Evolutionary conservation across 2,888 invertebrate genomes (phyloP).

Genomic region (Pardosa pseudoannulata): DNA sequence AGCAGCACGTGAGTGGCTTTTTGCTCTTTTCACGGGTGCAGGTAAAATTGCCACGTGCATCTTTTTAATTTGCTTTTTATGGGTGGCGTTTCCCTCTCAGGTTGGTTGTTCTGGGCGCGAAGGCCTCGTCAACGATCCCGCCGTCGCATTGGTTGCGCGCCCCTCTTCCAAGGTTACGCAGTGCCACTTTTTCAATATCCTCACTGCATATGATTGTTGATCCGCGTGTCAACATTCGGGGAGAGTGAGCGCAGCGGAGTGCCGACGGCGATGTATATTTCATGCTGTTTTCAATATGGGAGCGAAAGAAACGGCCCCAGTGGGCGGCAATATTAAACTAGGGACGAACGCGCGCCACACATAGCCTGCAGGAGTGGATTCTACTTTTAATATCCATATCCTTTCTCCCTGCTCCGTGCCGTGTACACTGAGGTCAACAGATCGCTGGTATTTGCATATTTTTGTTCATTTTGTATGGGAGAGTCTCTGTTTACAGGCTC

Average conservation of each 20-base stretch:
- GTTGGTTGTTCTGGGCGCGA: slow-evolving; percentile 10
- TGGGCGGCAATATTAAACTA: slow-evolving; percentile 54
- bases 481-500: slow-evolving; percentile 46
- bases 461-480: slow-evolving; percentile 65
- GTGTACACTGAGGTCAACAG: slow-evolving; percentile 68
- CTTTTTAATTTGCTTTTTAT: slow-evolving; percentile 70
- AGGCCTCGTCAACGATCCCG: background rate
- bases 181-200: slow-evolving; percentile 72
- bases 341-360: slow-evolving; percentile 32
- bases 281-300: slow-evolving; percentile 64
- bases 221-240: slow-evolving; percentile 67
- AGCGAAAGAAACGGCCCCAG: slow-evolving; percentile 39
- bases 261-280: slow-evolving; percentile 58
- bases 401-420: slow-evolving; percentile 44
- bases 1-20: background rate
- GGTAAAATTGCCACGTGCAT: slow-evolving; percentile 51
- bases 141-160: background rate
- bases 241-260: slow-evolving; percentile 38
- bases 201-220: slow-evolving; percentile 69
- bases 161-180: slow-evolving; percentile 25
- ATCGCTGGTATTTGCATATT: slow-evolving; percentile 70
- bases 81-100: slow-evolving; percentile 15
- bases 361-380: slow-evolving; percentile 46
- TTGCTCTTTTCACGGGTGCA: slow-evolving; percentile 20
- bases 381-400: slow-evolving; percentile 70